Percentiles rank a stretch among this genome's conserved stretches.
Conservation (phyloP, 2,797 vertebrate species). For the Falco peregrinus region DNA sequence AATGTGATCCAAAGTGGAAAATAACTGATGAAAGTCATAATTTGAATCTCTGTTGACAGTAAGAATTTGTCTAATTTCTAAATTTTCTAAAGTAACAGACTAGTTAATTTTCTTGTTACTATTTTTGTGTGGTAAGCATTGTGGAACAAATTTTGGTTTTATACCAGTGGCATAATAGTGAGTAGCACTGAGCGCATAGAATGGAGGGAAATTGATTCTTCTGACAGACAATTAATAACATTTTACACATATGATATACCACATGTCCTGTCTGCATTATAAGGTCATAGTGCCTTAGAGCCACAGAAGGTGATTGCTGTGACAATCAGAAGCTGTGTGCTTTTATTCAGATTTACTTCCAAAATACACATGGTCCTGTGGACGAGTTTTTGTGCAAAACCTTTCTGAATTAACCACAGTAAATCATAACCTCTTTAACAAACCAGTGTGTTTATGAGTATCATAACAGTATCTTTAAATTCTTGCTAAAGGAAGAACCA, state of each 20-base stretch:
- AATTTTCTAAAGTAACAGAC: neutral
- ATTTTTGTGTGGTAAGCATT: neutral
- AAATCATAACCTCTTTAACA: neutral
- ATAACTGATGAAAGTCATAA: neutral
- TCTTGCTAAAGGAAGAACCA: neutral
- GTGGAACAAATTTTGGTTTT: neutral
- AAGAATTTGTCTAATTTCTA: neutral
- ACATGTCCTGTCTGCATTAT: fast-evolving
- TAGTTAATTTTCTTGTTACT: neutral
- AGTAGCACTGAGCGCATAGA: neutral
- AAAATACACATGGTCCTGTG: neutral
- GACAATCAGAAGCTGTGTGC: neutral
- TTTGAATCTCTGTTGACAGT: neutral
- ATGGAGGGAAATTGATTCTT: neutral
- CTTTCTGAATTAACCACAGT: neutral
- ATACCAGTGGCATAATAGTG: neutral
- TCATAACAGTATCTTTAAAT: neutral
- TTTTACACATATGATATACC: neutral
- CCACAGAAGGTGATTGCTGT: neutral
- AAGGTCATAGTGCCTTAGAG: neutral
- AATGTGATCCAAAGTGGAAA: neutral
- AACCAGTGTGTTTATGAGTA: neutral
- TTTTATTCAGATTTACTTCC: neutral
- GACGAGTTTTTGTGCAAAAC: neutral
- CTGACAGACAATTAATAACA: neutral